phyloP scores from a whole-genome alignment of 2,888 invertebrate species.

The Nymphalis urticae region DNA sequence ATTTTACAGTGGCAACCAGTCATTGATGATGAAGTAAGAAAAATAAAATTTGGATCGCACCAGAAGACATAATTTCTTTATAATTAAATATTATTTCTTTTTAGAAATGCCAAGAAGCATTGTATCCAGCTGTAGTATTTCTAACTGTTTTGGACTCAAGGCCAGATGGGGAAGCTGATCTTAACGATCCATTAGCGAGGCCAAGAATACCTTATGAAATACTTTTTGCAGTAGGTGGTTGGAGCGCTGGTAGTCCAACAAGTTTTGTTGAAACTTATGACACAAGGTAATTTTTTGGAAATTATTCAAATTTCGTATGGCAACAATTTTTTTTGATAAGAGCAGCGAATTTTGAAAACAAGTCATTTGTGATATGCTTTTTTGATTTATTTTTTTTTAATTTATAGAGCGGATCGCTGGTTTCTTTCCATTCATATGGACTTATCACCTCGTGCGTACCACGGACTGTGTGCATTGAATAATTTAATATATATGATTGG shows the following conservation, averaged over 20 bases:
- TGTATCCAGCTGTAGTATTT: conserved; percentile 79
- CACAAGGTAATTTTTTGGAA: conserved; percentile 79
- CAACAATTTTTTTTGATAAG: background rate
- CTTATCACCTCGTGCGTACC: conserved; percentile 87
- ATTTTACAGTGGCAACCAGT: conserved; percentile 80
- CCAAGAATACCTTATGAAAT: conserved; percentile 89
- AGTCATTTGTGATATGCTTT: background rate
- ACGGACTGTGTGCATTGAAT: conserved; percentile 87
- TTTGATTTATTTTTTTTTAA: background rate
- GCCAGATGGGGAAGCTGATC: conserved; percentile 74
- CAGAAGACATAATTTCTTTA: background rate
- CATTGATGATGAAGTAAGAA: conserved; percentile 72
- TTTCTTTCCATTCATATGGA: conserved; percentile 86
- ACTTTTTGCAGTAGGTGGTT: conserved; percentile 92
- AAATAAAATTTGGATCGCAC: background rate
- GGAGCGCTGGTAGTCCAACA: conserved; percentile 92
- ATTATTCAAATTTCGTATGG: background rate
- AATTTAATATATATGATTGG: conserved; percentile 89
- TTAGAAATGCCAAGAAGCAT: conserved; percentile 79
- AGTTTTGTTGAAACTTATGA: conserved; percentile 90
- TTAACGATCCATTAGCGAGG: conserved; percentile 82
- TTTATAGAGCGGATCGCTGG: conserved; percentile 87
- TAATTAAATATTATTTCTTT: conserved; percentile 27
- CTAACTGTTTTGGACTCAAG: conserved; percentile 76
- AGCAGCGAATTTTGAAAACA: background rate